These are phyloP conservation scores for Aleiodes alternator DNA, from an alignment of 2,888 invertebrate species.

Conservation along the genomic window DNA sequence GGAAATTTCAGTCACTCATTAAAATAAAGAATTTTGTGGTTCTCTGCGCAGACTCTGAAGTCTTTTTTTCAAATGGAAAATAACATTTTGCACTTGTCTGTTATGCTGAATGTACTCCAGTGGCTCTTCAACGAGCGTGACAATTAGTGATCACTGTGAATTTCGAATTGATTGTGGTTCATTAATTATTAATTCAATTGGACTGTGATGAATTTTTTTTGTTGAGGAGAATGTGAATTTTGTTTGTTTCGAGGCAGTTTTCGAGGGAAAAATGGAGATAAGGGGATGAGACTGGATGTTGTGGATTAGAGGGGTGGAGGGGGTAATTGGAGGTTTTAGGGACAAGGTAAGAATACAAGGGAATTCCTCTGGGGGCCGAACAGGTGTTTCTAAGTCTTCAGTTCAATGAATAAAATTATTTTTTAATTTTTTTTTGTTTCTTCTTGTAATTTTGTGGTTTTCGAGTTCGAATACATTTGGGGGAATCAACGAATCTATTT, in stretches of 20 bases:
- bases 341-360: constrained; percentile 22
- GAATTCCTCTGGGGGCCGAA: constrained; percentile 24
- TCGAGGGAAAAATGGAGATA: not conserved
- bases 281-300: not conserved
- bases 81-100: not conserved
- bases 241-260: not conserved
- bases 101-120: constrained; percentile 6
- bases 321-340: constrained; percentile 25
- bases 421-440: constrained; percentile 39
- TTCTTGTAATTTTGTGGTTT: constrained; percentile 52
- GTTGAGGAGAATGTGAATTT: not conserved
- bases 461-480: not conserved
- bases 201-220: not conserved
- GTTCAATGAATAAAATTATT: not conserved
- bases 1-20: too few species aligned
- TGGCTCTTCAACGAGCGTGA: not conserved
- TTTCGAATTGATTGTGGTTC: not conserved
- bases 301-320: constrained; percentile 1
- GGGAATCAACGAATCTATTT: too few species aligned
- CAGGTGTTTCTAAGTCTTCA: constrained; percentile 16
- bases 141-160: not conserved
- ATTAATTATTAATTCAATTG: too few species aligned
- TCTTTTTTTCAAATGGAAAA: too few species aligned
- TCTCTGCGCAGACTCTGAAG: too few species aligned
- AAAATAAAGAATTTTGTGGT: too few species aligned